Evolutionary conservation across 2,797 vertebrate genomes (phyloP).

Genomic region (Anniella stebbinsi): DNA sequence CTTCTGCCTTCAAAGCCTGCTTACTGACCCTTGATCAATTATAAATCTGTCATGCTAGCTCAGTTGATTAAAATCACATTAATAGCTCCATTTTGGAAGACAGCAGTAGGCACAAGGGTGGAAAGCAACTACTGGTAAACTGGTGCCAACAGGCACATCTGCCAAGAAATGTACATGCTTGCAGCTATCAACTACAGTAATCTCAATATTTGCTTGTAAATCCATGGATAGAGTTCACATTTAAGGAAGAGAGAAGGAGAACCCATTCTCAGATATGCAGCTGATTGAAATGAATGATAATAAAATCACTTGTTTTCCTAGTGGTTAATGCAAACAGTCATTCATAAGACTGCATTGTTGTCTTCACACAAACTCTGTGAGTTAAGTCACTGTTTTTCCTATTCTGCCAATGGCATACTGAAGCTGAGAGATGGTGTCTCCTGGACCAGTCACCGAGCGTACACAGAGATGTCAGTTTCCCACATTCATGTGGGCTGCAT

Average conservation of each 20-base stretch:
- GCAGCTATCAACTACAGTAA: constrained; percentile 4
- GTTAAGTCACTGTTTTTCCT: not conserved
- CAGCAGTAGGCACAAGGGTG: constrained; percentile 43
- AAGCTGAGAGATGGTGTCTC: too few species aligned
- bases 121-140: constrained; percentile 54
- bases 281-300: not conserved
- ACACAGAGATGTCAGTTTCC: not conserved
- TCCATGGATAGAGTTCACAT: not conserved
- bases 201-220: constrained; percentile 19
- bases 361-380: not conserved
- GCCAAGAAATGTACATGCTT: constrained; percentile 44
- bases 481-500: not conserved
- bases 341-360: not conserved
- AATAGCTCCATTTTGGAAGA: constrained; percentile 62
- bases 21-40: constrained; percentile 65
- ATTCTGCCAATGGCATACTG: not conserved
- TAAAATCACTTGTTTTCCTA: not conserved
- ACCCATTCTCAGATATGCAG: not conserved
- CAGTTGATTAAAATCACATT: constrained; percentile 62
- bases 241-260: not conserved
- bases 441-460: not conserved
- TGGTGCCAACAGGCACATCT: constrained; percentile 26
- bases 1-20: constrained; percentile 50
- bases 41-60: constrained; percentile 52
- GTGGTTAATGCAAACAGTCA: not conserved